Base-by-base conservation (phyloP, 2,888 invertebrate species). In the Monoplex corrugatus region DNA sequence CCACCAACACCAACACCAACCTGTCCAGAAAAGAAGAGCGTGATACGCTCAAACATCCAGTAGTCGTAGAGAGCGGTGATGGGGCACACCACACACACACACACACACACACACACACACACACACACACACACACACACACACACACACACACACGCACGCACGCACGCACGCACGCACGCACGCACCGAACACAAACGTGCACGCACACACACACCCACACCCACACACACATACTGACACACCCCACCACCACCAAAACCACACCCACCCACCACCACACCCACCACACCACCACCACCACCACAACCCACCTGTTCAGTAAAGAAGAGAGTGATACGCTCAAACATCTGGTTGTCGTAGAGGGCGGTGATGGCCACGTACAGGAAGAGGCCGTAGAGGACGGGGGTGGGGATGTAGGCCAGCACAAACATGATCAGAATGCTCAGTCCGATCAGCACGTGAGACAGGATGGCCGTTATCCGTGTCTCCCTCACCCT, bases 341-440 rank as follows among this genome's bases (percentile, higher is more conserved):
- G 93, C 93, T 97, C 97, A 95, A 97, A 97, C 96, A 97, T 96
- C 94, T 97, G 97, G 94, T 97, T 97, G 90, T 96, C 96, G 92
- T 96, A 96, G 86, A 97, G 96, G 16, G 97, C 96, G 3, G 97
- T 97, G 91, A 97, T 96, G 87, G 97, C 97, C 95, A 97, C 96
- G 93, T 97, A 97, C 63, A 97, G 95, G 94, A 97, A 97, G 40
- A 97, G 96, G n/a, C 97, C 97, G 92, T 97, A 97, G 80, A 97
- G 96, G 28, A 97, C 97, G 6, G 97, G 96, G 3, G 96, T 96
- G 35, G 97, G 97, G 90, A 97, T 97, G 93, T 96, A 96, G 13
- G 96, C 95, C 91, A 97, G 93, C 89, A 96, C 96, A 0, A 97
- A 96, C 90, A 97, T 94, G 87, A 97, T 94, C 91, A 97, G 95